Base-by-base conservation (phyloP, 1,140 invertebrate genomes). In the Diachasmimorpha longicaudata region DNA sequence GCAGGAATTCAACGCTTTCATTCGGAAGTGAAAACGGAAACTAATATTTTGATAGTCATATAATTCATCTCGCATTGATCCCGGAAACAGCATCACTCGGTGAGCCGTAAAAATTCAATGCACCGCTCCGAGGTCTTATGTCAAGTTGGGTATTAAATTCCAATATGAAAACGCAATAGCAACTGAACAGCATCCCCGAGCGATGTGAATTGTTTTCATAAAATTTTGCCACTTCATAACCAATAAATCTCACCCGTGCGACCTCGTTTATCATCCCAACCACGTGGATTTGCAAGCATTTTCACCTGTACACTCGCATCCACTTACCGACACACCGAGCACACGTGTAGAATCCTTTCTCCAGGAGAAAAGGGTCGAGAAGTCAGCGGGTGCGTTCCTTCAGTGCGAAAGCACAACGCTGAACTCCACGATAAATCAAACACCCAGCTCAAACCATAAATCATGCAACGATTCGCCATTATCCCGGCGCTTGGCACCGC, bases 401-500 rank as follows among this genome's bases (percentile, higher is more conserved):
- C 55, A 46, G 23, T 66, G 6, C 6, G 36, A 25, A 71, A 37
- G 58, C 72, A 48, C 52, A 46, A 46, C 44, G 72, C 70, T 13
- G 21, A 71, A 72, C 25, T 37, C 72, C 21, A 36, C 23, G 68
- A 78, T 78, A 78, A 78, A 74, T 78, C 76, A 78, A 78, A 75
- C 36, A 67, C 48, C 52, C 66, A 31, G 31, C 31, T 3, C 19
- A 31, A 75, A 68, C 36, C 69, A 78, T 78, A 75, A 78, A 78
- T 78, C 77, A 78, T 72, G 66, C 25, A 78, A 75, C 72, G 73
- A 75, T 72, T 39, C 25, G 70, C 55, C 63, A 78, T 75, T 78
- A 78, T 75, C 52, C 39, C 16, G 42, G 52, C 70, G 68, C 31
- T 42, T 68, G 21, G 11, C 72, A 23, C 39, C 37, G 68, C 68